Evolutionary conservation across 1,140 invertebrate species (phyloP), one percentile per base, ranked within the genome.

Genomic region (Brachionus manjavacas): DNA sequence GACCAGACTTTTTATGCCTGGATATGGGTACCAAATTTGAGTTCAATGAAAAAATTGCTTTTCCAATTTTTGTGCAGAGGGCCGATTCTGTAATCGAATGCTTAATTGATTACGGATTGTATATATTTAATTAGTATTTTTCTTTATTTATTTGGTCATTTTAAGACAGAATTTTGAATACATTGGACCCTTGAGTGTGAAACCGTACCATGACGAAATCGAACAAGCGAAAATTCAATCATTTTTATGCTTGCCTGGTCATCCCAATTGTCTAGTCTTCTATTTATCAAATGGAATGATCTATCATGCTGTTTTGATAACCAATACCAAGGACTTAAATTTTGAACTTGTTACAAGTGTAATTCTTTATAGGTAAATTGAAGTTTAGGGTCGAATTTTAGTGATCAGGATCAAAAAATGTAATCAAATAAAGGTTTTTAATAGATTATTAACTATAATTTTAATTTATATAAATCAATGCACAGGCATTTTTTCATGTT

Each of bases 11-110:
- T 41, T 16, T 49, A 49, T 28, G 9, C 52, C 11, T 76, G 7
- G 72, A 76, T 4, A 76, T 76, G 72, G 72, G 72, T 23, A 12
- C 41, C 6, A 49, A 46, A 76, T 76, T 76, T 76, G 72, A 76
- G n/a, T 76, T 28, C 3, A 76, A 76, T 49, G 41, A 49, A 20
- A 76, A 49, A 16, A 25, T 52, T 49, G 41, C 43, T 28, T 49
- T 52, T 76, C 72, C 72, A 23, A 49, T 76, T 76, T 76, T 46
- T 49, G 43, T 76, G 16, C 31, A 25, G 28, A 76, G 46, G 6
- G 16, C 41, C 4, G 25, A 76, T 76, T 46, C 41, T 25, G 20
- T 46, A 6, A 49, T 76, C 3, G 72, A 76, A 49, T 49, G 72
- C 23, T 2, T 76, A 52, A 46, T 76, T 23, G 72, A 76, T 9